phyloP scores from a whole-genome alignment of 2,797 vertebrate genomes.

The Clarias pachynema region DNA sequence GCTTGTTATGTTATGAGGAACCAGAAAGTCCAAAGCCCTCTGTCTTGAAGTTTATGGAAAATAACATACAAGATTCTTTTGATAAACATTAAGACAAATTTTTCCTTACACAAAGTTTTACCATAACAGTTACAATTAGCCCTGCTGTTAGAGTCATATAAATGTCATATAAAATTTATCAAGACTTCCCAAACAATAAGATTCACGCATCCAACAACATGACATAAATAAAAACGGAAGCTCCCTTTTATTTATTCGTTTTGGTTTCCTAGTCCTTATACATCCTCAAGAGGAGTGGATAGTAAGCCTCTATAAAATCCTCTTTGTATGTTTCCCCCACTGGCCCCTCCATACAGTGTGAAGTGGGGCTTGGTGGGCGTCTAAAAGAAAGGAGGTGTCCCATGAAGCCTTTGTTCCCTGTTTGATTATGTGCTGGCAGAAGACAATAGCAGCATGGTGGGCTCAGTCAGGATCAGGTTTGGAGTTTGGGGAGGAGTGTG shows the following conservation, averaged over 20 bases:
- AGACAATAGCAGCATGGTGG: constrained; percentile 64
- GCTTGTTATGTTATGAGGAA: neutral
- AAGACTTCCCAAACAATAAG: neutral
- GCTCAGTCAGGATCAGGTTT: constrained; percentile 44
- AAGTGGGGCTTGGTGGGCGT: constrained; percentile 52
- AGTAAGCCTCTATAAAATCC: constrained; percentile 47
- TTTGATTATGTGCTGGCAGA: constrained; percentile 77
- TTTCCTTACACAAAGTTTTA: neutral
- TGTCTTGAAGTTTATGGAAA: neutral
- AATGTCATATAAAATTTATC: neutral
- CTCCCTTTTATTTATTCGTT: constrained; percentile 57
- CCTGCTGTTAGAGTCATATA: no score
- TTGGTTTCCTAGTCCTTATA: constrained; percentile 43
- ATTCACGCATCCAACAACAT: neutral
- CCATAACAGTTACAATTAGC: neutral
- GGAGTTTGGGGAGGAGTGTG: constrained; percentile 49
- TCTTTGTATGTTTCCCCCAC: constrained; percentile 15
- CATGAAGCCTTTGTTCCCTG: constrained; percentile 72
- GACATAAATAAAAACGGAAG: constrained; percentile 16
- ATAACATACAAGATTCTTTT: neutral
- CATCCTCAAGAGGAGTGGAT: constrained; percentile 40
- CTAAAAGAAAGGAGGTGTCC: constrained; percentile 64
- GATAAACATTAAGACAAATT: neutral
- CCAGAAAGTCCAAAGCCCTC: neutral
- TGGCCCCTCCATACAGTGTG: constrained; percentile 47